Conservation (phyloP, 2,113 vertebrate genomes). For the Ahaetulla prasina region DNA sequence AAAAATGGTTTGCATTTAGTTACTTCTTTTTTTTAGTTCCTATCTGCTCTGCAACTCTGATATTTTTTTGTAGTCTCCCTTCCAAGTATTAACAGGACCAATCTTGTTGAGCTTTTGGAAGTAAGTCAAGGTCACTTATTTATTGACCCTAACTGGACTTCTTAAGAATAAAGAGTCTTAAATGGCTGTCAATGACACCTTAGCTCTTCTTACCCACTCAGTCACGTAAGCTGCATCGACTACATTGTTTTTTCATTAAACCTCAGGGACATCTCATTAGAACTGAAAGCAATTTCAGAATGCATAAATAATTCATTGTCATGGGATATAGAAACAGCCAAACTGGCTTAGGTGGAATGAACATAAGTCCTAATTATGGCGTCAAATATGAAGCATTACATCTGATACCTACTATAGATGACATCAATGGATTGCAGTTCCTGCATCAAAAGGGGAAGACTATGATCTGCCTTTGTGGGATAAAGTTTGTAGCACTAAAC, state of each 20-base stretch:
- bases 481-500: neutral
- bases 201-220: slow-evolving; percentile 38
- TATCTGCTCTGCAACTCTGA: neutral
- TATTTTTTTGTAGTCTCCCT: neutral
- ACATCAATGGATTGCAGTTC: neutral
- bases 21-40: neutral
- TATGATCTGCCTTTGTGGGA: neutral
- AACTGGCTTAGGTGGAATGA: neutral
- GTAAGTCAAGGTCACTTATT: neutral
- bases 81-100: neutral
- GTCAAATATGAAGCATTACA: neutral
- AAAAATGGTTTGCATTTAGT: neutral
- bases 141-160: neutral
- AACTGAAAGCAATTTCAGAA: neutral
- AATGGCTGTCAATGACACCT: slow-evolving; percentile 38
- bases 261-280: neutral
- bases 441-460: neutral
- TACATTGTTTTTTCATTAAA: neutral
- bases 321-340: neutral
- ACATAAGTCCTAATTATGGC: neutral
- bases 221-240: slow-evolving; percentile 31
- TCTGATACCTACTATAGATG: neutral
- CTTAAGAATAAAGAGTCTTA: slow-evolving; percentile 41
- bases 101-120: neutral
- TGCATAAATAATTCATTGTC: neutral